Percentiles rank a stretch among this genome's conserved stretches.
These are phyloP conservation scores for Heliornis fulica DNA, from an alignment of 2,113 vertebrate species.

Conservation along the genomic window DNA sequence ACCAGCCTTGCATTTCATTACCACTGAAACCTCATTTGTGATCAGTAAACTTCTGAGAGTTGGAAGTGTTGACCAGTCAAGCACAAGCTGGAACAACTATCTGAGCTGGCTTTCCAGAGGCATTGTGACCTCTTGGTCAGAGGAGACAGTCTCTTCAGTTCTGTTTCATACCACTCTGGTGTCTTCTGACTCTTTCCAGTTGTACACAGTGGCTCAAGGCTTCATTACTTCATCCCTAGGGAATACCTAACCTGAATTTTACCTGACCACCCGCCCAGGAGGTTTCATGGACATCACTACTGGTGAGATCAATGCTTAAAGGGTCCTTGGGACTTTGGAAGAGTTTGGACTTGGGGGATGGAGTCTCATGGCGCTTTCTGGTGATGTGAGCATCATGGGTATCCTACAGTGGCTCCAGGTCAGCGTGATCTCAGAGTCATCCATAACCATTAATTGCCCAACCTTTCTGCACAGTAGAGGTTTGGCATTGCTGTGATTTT, in stretches of 20 bases:
- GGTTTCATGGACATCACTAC: not conserved
- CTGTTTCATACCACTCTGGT: not conserved
- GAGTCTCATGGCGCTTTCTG: not conserved
- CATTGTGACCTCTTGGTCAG: not conserved
- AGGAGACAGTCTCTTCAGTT: not conserved
- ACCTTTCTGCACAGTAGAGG: not conserved
- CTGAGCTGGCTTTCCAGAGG: not conserved
- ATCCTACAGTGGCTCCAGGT: not conserved
- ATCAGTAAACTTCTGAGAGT: not conserved
- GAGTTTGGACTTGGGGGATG: not conserved
- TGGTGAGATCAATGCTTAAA: not conserved
- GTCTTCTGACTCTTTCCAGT: not conserved
- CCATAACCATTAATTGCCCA: not conserved
- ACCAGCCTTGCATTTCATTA: not conserved
- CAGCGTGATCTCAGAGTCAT: not conserved
- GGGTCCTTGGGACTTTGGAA: not conserved
- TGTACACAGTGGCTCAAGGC: no score
- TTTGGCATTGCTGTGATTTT: not conserved
- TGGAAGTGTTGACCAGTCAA: not conserved
- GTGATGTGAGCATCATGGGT: fast-evolving
- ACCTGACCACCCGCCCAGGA: no score
- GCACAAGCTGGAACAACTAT: not conserved
- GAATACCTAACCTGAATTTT: not conserved
- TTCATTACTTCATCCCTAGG: fast-evolving
- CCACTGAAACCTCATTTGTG: not conserved